Evolutionary conservation across 2,888 invertebrate genomes (phyloP).

Genomic region (Scaeva pyrastri): DNA sequence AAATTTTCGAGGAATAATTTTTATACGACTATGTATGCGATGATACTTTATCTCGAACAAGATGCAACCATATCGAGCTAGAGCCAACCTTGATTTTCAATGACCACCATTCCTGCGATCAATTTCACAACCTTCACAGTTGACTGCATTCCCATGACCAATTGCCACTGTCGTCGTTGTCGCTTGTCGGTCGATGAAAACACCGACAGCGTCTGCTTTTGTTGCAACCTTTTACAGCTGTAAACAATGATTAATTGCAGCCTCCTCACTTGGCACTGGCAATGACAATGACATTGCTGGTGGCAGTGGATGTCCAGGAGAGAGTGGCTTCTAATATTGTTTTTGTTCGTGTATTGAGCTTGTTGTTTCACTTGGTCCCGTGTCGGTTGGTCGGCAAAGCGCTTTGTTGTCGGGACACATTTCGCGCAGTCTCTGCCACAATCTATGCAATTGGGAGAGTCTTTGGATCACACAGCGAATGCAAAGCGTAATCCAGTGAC

Average conservation of each 20-base stretch:
- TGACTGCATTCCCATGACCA: constrained; percentile 62
- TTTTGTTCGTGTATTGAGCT: not conserved
- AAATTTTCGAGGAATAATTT: constrained; percentile 18
- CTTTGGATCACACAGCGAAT: constrained; percentile 19
- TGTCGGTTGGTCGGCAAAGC: constrained; percentile 29
- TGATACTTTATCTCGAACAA: too few relatives aligned
- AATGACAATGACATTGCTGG: too few relatives aligned
- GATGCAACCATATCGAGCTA: too few relatives aligned
- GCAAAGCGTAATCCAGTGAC: constrained; percentile 52
- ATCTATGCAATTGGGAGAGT: constrained; percentile 1
- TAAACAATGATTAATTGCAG: constrained; percentile 62
- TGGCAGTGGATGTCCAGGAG: not conserved
- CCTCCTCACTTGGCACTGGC: constrained; percentile 18
- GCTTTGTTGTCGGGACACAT: constrained; percentile 58
- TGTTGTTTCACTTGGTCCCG: constrained; percentile 1
- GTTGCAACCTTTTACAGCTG: constrained; percentile 33
- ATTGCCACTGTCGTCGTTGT: constrained; percentile 53
- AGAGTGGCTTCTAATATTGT: constrained; percentile 46
- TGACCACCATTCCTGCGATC: constrained; percentile 25
- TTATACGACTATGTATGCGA: not conserved
- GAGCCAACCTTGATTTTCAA: constrained; percentile 58
- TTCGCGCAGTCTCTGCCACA: constrained; percentile 36
- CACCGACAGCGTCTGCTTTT: constrained; percentile 23
- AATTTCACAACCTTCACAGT: constrained; percentile 54
- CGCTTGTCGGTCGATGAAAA: constrained; percentile 15